Base-by-base conservation (phyloP, 2,113 vertebrate species). In the Tychaedon coryphoeus region DNA sequence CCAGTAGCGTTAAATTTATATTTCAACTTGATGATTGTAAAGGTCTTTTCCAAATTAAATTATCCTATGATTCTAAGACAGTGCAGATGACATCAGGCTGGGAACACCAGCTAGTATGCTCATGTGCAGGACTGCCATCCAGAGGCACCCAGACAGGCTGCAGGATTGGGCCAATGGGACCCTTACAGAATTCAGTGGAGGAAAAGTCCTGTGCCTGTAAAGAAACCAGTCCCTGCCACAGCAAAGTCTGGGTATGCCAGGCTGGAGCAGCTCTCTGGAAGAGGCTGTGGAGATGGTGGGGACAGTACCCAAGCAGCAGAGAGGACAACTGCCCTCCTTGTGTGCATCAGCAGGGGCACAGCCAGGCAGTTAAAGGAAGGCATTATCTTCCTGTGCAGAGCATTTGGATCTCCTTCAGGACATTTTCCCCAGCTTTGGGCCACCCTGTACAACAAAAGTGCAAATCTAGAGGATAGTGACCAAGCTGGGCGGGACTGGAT, bases 221-320 rank as follows among this genome's bases (percentile, higher is more conserved):
- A 38, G 31, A 53, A 87, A 45, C 13, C 33, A 11, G 1, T 5
- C 2, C 14, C 6, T 42, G 14, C 12, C 62, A 34, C 0, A 0
- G 22, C 11, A 36, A 6, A 54, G 43, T 8, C 62, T 72, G 33
- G 38, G 9, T 19, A 5, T 4, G 29, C 19, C 0, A 0, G 34
- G 33, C n/a, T 75, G 57, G 29, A 62, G 62, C 33, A 42, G 33
- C 29, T 33, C 17, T 38, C 22, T 73, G 50, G 25, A 72, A 76
- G 48, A 56, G 50, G 29, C 9, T 9, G 0, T 53, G 23, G 11
- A 24, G 40, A 5, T 42, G 40, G 14, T 67, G 51, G 20, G 48
- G 19, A 38, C 51, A 60, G 40, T 8, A 42, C 8, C 14, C 2
- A 2, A 25, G 25, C 38, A 47, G 43, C 26, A 47, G 7, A 48